These are phyloP conservation scores for Labrus mixtus DNA, from an alignment of 2,113 vertebrate species.

Conservation along the genomic window DNA sequence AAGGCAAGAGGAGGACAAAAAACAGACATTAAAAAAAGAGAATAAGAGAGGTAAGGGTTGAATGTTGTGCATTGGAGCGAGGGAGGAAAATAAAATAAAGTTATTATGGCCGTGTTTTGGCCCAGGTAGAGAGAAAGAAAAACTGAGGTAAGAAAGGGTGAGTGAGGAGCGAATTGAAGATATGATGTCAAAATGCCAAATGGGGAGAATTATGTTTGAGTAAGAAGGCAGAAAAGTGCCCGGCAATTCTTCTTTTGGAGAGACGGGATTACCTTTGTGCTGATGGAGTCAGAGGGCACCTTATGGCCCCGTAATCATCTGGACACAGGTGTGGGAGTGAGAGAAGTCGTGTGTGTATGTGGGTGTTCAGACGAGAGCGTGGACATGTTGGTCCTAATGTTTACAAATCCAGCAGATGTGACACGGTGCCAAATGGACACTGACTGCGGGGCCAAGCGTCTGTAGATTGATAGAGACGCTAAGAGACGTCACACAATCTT, in stretches of 20 bases:
- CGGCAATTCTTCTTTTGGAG: conserved; percentile 63
- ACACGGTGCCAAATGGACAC: conserved; percentile 80
- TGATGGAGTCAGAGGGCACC: conserved; percentile 81
- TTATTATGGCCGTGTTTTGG: conserved; percentile 75
- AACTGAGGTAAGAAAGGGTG: conserved; percentile 43
- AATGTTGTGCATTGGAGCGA: conserved; percentile 79
- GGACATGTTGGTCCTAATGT: conserved; percentile 74
- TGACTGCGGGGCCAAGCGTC: conserved; percentile 76
- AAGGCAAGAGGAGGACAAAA: conserved; percentile 82
- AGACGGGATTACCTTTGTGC: conserved; percentile 82
- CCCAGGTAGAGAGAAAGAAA: conserved; percentile 52
- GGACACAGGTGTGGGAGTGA: conserved; percentile 60
- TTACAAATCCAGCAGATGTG: conserved; percentile 82
- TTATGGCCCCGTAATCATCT: conserved; percentile 70
- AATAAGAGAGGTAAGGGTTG: conserved; percentile 83
- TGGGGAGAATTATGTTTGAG: conserved; percentile 82
- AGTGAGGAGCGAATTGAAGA: conserved; percentile 54
- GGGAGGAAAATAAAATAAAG: conserved; percentile 75
- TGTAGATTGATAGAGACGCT: conserved; percentile 61
- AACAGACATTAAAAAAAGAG: conserved; percentile 79
- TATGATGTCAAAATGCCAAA: conserved; percentile 79
- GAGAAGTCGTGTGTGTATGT: conserved; percentile 31
- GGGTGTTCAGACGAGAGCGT: conserved; percentile 43
- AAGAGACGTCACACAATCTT: conserved; percentile 44
- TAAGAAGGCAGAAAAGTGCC: conserved; percentile 78